phyloP scores from a whole-genome alignment of 1,140 invertebrate genomes.

The Eciton burchellii region DNA sequence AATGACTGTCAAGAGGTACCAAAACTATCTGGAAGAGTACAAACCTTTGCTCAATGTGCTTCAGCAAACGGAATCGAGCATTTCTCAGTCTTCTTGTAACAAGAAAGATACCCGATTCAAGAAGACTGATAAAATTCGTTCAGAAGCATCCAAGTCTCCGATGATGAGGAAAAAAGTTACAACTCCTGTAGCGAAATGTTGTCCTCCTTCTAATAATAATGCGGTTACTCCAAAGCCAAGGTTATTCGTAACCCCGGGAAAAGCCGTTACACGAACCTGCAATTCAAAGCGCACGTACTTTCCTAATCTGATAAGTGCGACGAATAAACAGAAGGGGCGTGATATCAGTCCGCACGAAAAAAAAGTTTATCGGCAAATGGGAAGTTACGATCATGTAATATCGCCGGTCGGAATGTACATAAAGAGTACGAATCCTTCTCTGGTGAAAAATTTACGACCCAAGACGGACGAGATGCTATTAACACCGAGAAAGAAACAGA shows the following conservation, averaged over 20 bases:
- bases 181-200: not conserved
- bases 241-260: conserved; percentile 68
- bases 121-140: not conserved
- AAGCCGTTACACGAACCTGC: conserved; percentile 1
- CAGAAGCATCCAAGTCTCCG: not conserved
- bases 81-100: not conserved
- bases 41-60: conserved; percentile 67
- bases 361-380: conserved; percentile 37
- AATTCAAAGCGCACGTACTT: conserved; percentile 69
- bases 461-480: conserved; percentile 45
- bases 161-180: not conserved
- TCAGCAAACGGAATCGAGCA: not conserved
- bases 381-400: conserved; percentile 61
- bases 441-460: conserved; percentile 66
- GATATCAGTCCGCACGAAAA: conserved; percentile 15
- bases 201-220: conserved; percentile 7
- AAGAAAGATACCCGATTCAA: not conserved
- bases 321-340: not conserved
- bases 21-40: conserved; percentile 64
- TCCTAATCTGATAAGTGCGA: not conserved
- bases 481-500: conserved; percentile 11
- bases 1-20: conserved; percentile 69
- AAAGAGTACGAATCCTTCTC: conserved; percentile 57
- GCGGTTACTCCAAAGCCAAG: conserved; percentile 5
- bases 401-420: conserved; percentile 73